Percentiles rank a stretch among this genome's conserved stretches.
Evolutionary conservation across 2,797 vertebrate genomes (phyloP).

Genomic region (Pipistrellus pipistrellus): DNA sequence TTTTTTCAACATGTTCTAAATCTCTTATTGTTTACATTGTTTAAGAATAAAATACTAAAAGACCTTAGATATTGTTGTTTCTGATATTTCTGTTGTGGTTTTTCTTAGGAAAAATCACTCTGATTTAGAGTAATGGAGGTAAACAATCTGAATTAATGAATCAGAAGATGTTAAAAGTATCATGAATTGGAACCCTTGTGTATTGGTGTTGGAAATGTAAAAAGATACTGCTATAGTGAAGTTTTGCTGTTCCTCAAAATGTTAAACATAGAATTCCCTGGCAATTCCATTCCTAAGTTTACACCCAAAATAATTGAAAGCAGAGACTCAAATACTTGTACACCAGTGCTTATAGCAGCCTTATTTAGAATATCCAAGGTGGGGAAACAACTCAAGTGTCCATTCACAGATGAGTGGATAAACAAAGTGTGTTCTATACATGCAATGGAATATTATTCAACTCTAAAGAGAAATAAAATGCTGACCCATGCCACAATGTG

Average conservation of each 20-base stretch:
- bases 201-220: not conserved
- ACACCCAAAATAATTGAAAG: conserved; percentile 13
- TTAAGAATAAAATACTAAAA: conserved; percentile 45
- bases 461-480: not conserved
- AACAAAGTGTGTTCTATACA: not conserved
- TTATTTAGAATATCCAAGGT: conserved; percentile 4
- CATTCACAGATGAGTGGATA: not conserved
- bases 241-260: conserved; percentile 27
- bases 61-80: conserved; percentile 15
- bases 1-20: not conserved
- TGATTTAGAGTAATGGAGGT: conserved; percentile 23
- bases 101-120: conserved; percentile 49
- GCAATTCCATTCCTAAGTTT: not conserved
- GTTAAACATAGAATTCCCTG: not conserved
- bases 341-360: not conserved
- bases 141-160: conserved; percentile 16
- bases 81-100: conserved; percentile 25
- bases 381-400: not conserved
- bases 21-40: not conserved
- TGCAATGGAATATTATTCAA: conserved; percentile 23
- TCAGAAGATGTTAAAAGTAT: conserved; percentile 20
- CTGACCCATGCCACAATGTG: not conserved
- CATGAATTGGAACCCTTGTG: not conserved
- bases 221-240: not conserved
- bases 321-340: not conserved